phyloP scores from a whole-genome alignment of 2,113 vertebrate species.

The Dicaeum eximium region DNA sequence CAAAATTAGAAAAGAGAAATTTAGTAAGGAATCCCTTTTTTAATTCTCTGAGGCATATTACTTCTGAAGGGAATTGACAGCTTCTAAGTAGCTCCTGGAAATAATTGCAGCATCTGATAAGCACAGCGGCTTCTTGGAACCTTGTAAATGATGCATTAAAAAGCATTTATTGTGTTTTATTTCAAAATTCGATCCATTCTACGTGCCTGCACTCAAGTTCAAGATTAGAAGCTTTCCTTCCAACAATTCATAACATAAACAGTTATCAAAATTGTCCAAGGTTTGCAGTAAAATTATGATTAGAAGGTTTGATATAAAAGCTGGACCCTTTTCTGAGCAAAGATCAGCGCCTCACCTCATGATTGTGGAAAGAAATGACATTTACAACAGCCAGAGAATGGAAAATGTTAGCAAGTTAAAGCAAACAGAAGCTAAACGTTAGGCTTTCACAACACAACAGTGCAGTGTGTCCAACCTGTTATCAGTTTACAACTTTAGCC shows the following conservation, averaged over 20 bases:
- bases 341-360: slow-evolving; percentile 4
- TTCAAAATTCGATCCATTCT: not conserved
- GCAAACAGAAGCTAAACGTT: slow-evolving; percentile 26
- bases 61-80: slow-evolving; percentile 10
- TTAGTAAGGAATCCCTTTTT: not conserved
- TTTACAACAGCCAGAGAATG: slow-evolving; percentile 40
- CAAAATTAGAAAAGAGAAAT: not conserved
- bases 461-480: not conserved
- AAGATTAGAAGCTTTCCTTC: not conserved
- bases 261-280: not conserved
- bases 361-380: slow-evolving; percentile 45
- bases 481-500: slow-evolving; percentile 48
- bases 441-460: slow-evolving; percentile 41
- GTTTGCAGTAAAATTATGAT: not conserved
- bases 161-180: slow-evolving; percentile 15
- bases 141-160: slow-evolving; percentile 16
- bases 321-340: slow-evolving; percentile 7
- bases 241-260: not conserved
- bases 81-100: slow-evolving; percentile 43
- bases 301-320: not conserved
- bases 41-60: not conserved
- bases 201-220: not conserved
- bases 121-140: not conserved
- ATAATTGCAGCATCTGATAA: slow-evolving; percentile 8
- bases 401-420: slow-evolving; percentile 58